Evolutionary conservation across 1,140 invertebrate genomes (phyloP), one percentile per base, ranked within the genome.

Genomic region (Branchinecta lynchi): DNA sequence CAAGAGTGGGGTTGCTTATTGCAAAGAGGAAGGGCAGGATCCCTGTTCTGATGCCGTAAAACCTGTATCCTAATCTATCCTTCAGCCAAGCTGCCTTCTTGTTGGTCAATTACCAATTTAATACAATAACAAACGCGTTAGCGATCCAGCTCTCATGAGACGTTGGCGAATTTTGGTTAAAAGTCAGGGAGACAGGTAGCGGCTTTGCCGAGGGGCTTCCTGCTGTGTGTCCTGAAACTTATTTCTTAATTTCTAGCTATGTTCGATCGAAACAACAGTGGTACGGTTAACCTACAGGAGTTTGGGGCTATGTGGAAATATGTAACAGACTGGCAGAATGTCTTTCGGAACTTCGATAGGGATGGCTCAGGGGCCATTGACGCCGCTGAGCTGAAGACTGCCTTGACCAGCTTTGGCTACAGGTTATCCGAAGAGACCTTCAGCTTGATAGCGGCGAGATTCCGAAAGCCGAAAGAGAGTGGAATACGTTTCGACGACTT

Each of bases 401-500:
- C 96, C 7, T 79, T 99, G 0, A 90, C 86, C 8, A 86, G 67
- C 51, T 98, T 99, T 81, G 95, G 96, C 15, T 93, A 92, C 74
- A 80, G 92, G 73, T 79, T 98, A 15, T 90, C 87, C n/a, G 91
- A 96, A 73, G 79, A 83, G 71, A 86, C 96, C 68, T 85, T 94
- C 72, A 83, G 85, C 71, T 85, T 89, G 44, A 81, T 98, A 73
- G 82, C 98, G 20, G 84, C 86, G 72, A 97, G 97, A 80, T 98
- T 96, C 82, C 95, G 98, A 79, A 81, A 95, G 72, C 87, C 86
- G 76, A 93, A 92, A n/a, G 82, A 84, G 74, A 90, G 91, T 45
- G 89, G 86, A 0, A 91, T 98, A 73, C 85, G 93, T 44, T 98
- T 99, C 83, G 96, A 99, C 83, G 96, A 98, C 80, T 99, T 98